A percentile compares a stretch with the other conserved stretches of the same genome.
phyloP scores from a whole-genome alignment of 1,140 invertebrate species.

The Aporrectodea caliginosa region DNA sequence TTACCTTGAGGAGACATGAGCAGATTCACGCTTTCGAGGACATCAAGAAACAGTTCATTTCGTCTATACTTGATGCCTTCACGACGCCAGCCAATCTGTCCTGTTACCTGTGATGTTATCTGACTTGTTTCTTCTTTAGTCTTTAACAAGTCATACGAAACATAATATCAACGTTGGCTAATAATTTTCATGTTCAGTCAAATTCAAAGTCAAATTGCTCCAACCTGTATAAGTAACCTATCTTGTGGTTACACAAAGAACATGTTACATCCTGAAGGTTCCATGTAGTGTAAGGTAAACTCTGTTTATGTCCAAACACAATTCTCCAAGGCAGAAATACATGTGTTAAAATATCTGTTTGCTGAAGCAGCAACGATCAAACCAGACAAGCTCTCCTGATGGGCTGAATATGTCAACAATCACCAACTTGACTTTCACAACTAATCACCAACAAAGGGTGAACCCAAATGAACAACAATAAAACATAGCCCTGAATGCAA shows the following conservation, averaged over 20 bases:
- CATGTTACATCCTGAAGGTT: background rate
- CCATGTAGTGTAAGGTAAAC: background rate
- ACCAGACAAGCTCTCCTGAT: too few relatives aligned
- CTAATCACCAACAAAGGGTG: background rate
- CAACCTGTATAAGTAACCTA: too few relatives aligned
- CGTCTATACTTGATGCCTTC: conserved; percentile 99
- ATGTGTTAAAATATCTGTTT: too few relatives aligned
- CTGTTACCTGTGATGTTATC: conserved; percentile 98
- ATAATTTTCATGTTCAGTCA: background rate
- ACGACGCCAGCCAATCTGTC: conserved; percentile 97
- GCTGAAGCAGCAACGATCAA: too few relatives aligned
- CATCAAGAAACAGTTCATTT: conserved; percentile 98
- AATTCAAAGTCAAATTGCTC: background rate
- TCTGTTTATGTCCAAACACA: background rate
- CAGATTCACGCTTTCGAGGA: conserved; percentile 97
- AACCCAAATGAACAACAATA: background rate
- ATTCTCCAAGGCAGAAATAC: too few relatives aligned
- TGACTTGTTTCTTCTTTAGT: conserved; percentile 99
- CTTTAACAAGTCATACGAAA: conserved; percentile 54
- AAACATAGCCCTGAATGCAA: background rate
- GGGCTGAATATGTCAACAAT: too few relatives aligned
- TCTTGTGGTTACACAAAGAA: background rate
- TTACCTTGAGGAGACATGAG: conserved; percentile 98
- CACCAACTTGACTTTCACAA: too few relatives aligned
- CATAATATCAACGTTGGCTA: background rate